phyloP scores from a whole-genome alignment of 2,797 vertebrate genomes.

The Bucorvus abyssinicus region DNA sequence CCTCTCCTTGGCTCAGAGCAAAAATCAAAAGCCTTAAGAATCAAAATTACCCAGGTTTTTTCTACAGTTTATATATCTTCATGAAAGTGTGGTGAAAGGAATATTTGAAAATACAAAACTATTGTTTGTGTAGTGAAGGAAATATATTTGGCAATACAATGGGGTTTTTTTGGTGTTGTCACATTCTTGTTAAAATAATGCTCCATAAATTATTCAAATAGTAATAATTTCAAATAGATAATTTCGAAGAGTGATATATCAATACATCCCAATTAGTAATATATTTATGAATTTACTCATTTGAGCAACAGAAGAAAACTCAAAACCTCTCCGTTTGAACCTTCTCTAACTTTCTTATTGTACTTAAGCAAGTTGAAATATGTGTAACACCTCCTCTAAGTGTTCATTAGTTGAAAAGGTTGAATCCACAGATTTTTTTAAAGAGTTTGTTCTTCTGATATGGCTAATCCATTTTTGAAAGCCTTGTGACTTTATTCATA shows the following conservation, averaged over 20 bases:
- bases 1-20: background rate
- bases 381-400: background rate
- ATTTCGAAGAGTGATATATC: background rate
- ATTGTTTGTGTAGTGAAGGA: background rate
- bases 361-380: background rate
- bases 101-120: background rate
- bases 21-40: background rate
- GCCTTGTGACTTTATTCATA: background rate
- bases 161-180: background rate
- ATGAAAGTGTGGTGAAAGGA: background rate
- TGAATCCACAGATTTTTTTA: background rate
- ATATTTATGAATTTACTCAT: background rate
- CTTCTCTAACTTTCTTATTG: background rate
- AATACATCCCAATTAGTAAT: background rate
- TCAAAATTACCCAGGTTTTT: background rate
- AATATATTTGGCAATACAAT: background rate
- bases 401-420: background rate
- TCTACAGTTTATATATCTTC: background rate
- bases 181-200: background rate
- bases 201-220: background rate
- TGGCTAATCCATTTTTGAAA: background rate
- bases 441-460: background rate
- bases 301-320: background rate
- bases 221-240: background rate
- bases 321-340: background rate